Evolutionary conservation across 2,888 invertebrate species (phyloP), one percentile per base, ranked within the genome.

Genomic region (Netelia melanura): DNA sequence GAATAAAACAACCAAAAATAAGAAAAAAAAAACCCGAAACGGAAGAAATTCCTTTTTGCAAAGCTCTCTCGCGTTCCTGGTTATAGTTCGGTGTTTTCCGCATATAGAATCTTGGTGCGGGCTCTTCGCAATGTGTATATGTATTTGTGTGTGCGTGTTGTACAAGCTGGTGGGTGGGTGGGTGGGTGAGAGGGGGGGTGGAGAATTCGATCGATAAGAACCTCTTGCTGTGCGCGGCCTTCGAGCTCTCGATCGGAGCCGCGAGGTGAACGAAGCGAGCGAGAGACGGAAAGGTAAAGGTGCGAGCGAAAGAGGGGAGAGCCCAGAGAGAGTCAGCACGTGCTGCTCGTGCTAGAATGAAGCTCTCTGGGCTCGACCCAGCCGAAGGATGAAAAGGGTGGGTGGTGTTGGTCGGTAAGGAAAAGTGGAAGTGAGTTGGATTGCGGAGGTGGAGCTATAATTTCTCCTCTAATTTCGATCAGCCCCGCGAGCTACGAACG

Each of bases 221-320:
- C 44, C 72, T 75, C 78, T 67, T 14, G 48, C 48, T 48, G 48
- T 48, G 48, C 81, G 74, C 70, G 85, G 85, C 86, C 86, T 85
- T 87, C 85, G 84, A 80, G 67, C 68, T 85, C 81, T 86, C 79
- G 85, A 85, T 85, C 82, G 71, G 44, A 67, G 9, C 30, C 21
- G 77, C 68, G 43, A 56, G 67, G 71, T 65, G 56, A 70, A 77
- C 30, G 64, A 68, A 10, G 54, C 43, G 61, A 48, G 76, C 17
- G 54, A 54, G 17, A 14, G 30, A n/a, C 30, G 21, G 62, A 21
- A 62, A 14, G 70, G 61, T 65, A 61, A 70, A 38, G 17, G 23
- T 14, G 64, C 54, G 58, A 43, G 64, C 23, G 62, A 3, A 44
- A 48, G 65, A 61, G 81, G 30, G 80, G 17, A 0, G 17, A 17